Evolutionary conservation across 2,113 vertebrate genomes (phyloP).

Genomic region (Antechinus stuartii): DNA sequence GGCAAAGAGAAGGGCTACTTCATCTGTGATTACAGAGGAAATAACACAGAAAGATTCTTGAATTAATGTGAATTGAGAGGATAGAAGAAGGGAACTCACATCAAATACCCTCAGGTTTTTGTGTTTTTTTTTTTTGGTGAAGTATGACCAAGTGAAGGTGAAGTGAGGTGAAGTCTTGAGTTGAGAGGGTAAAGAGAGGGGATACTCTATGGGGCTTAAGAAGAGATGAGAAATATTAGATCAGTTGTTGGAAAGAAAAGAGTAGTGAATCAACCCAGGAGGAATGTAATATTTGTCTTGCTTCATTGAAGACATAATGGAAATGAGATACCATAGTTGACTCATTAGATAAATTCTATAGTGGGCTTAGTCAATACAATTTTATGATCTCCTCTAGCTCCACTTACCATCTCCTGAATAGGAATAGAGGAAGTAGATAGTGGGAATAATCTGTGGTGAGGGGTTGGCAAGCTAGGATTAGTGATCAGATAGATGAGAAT

Average conservation of each 20-base stretch:
- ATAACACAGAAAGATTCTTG: not conserved
- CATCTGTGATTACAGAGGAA: not conserved
- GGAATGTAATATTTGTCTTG: not conserved
- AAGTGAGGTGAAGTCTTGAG: not conserved
- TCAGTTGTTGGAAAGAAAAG: not conserved
- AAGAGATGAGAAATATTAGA: not conserved
- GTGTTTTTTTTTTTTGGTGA: not conserved
- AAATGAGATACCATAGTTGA: not conserved
- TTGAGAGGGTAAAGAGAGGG: not conserved
- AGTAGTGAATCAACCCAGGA: not conserved
- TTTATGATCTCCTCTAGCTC: not conserved
- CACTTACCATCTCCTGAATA: not conserved
- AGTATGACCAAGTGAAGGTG: no score
- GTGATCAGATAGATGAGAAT: not conserved
- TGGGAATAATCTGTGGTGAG: not conserved
- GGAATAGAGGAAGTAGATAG: not conserved
- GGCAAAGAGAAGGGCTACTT: not conserved
- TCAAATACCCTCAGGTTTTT: not conserved
- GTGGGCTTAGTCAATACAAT: not conserved
- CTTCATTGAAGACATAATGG: not conserved
- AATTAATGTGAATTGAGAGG: not conserved
- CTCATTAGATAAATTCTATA: not conserved
- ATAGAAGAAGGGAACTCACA: not conserved
- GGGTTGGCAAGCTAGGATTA: not conserved
- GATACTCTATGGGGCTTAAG: not conserved